These are phyloP conservation scores for Calephelis virginiensis DNA, from an alignment of 1,140 invertebrate genomes.

Conservation along the genomic window DNA sequence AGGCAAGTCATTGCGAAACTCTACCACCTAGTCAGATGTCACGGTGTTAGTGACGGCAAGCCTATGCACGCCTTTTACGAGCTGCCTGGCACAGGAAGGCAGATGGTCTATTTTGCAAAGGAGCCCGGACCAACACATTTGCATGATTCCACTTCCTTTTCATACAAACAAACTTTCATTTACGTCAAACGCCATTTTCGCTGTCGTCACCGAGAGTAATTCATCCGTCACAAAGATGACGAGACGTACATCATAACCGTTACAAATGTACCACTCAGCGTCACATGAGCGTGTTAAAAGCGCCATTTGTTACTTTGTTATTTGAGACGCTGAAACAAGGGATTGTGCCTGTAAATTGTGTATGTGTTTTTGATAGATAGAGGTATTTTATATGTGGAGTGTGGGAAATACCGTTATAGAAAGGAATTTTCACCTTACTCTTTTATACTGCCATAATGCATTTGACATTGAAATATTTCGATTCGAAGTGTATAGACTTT, in stretches of 20 bases:
- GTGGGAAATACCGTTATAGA: neutral
- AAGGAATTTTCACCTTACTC: too few relatives aligned
- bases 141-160: too few relatives aligned
- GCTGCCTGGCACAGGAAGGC: too few relatives aligned
- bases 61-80: too few relatives aligned
- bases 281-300: conserved; percentile 57
- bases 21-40: too few relatives aligned
- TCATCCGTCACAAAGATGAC: conserved; percentile 47
- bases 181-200: conserved; percentile 2
- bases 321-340: conserved; percentile 30
- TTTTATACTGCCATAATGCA: too few relatives aligned
- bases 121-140: too few relatives aligned
- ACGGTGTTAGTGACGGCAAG: too few relatives aligned
- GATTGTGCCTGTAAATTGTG: conserved; percentile 41
- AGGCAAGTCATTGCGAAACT: too few relatives aligned
- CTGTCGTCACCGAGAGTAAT: conserved; percentile 23
- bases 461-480: too few relatives aligned
- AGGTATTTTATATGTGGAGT: neutral
- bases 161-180: neutral
- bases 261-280: conserved; percentile 36
- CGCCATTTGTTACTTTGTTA: conserved; percentile 60
- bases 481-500: too few relatives aligned
- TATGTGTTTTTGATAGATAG: conserved; percentile 20
- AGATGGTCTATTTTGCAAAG: too few relatives aligned
- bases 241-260: conserved; percentile 49